phyloP scores from a whole-genome alignment of 1,140 invertebrate genomes.

The Lordiphosa clarofinis region DNA sequence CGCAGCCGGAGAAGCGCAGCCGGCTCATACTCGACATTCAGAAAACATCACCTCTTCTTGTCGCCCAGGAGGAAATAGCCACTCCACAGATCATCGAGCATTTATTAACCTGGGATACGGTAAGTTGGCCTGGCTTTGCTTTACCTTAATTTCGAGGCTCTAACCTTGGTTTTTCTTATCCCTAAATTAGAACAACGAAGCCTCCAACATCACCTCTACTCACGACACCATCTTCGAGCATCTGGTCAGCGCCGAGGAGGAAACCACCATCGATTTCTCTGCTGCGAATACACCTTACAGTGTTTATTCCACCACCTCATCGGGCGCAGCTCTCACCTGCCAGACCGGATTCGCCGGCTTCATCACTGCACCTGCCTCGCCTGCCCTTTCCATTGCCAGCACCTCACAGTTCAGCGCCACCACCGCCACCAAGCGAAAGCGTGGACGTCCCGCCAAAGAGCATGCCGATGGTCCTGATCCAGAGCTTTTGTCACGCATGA shows the following conservation, averaged over 20 bases:
- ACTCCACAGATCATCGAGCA: conserved; percentile 50
- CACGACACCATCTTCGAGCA: conserved; percentile 35
- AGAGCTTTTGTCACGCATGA: conserved; percentile 42
- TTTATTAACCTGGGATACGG: conserved; percentile 26
- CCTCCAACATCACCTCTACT: conserved; percentile 16
- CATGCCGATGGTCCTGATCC: conserved; percentile 69
- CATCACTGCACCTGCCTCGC: conserved; percentile 59
- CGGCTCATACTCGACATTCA: conserved; percentile 31
- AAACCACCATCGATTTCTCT: conserved; percentile 50
- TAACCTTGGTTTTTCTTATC: conserved; percentile 5
- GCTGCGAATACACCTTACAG: conserved; percentile 62
- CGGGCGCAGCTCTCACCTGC: conserved; percentile 36
- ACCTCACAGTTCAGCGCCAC: conserved; percentile 48
- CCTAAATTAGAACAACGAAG: conserved; percentile 10
- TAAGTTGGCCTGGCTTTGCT: conserved; percentile 13
- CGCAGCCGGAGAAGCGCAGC: conserved; percentile 40
- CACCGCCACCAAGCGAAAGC: conserved; percentile 45
- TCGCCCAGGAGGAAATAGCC: conserved; percentile 23
- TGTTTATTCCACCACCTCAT: conserved; percentile 38
- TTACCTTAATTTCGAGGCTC: too few relatives aligned
- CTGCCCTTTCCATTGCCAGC: conserved; percentile 54
- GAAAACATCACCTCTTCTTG: conserved; percentile 3
- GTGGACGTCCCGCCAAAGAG: conserved; percentile 68
- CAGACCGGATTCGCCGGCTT: conserved; percentile 44
- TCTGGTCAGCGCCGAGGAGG: conserved; percentile 47